These are phyloP conservation scores for Carterocephalus palaemon DNA, from an alignment of 2,888 invertebrate species.

Conservation along the genomic window DNA sequence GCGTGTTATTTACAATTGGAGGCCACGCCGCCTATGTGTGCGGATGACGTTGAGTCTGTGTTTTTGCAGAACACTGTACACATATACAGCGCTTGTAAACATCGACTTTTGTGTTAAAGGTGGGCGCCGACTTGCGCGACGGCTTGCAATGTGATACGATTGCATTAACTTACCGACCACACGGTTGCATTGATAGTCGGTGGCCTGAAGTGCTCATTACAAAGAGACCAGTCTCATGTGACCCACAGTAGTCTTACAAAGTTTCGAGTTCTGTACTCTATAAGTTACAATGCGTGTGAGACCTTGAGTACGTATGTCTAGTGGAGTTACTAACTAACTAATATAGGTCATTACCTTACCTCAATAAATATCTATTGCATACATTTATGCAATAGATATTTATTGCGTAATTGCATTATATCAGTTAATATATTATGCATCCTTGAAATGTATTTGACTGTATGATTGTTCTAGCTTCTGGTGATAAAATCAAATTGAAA, in stretches of 20 bases:
- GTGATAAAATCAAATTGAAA: no score
- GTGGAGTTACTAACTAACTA: no score
- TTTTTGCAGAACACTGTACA: conserved; percentile 29
- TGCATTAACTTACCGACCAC: conserved; percentile 49
- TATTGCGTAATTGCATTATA: no score
- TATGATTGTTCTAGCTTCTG: no score
- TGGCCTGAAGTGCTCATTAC: conserved; percentile 14
- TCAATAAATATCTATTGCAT: no score
- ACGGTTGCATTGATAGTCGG: conserved; percentile 15
- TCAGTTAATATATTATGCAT: no score
- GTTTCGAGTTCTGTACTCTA: neutral
- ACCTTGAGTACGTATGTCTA: no score
- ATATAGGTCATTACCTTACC: no score
- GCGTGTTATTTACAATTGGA: conserved; percentile 62
- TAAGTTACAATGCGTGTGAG: no score
- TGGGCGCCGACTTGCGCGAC: conserved; percentile 16
- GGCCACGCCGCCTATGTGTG: conserved; percentile 59
- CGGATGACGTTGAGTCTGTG: conserved; percentile 66
- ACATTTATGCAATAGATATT: no score
- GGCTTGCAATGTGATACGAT: conserved; percentile 42
- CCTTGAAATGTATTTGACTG: no score
- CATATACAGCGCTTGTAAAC: conserved; percentile 19
- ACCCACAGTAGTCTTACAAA: neutral
- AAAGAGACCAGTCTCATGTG: conserved; percentile 10
- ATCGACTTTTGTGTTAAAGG: conserved; percentile 18